phyloP scores from a whole-genome alignment of 2,113 vertebrate genomes.

The Coregonus clupeaformis region DNA sequence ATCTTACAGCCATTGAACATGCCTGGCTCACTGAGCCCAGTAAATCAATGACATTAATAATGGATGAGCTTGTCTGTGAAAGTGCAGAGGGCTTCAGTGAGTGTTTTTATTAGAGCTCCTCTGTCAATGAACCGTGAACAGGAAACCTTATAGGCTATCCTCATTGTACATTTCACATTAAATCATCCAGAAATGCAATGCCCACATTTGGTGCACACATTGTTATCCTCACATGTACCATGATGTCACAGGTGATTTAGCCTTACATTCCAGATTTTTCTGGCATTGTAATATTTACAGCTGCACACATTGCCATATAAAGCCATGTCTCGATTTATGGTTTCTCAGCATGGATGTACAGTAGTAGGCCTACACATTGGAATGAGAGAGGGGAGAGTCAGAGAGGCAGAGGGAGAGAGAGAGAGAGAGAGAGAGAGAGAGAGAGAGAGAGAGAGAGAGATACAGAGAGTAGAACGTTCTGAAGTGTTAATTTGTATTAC shows the following conservation, averaged over 20 bases:
- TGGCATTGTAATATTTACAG: too few species aligned
- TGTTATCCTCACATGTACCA: too few species aligned
- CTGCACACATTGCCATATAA: too few species aligned
- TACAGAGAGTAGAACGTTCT: not conserved
- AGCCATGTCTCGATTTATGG: too few species aligned
- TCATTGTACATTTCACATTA: too few species aligned
- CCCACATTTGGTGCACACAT: too few species aligned
- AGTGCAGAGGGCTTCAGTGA: not conserved
- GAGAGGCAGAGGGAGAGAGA: not conserved
- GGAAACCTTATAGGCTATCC: not conserved
- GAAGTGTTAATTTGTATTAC: not conserved
- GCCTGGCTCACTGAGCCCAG: not conserved
- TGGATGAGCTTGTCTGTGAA: slow-evolving; percentile 7
- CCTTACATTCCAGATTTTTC: too few species aligned
- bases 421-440: not conserved
- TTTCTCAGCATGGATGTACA: too few species aligned
- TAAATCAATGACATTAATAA: slow-evolving; percentile 30
- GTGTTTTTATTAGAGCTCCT: not conserved
- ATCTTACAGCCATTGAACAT: not conserved
- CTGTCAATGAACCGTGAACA: not conserved
- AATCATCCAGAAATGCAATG: too few species aligned
- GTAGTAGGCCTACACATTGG: not conserved
- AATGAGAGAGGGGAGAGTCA: not conserved
- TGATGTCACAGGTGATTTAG: too few species aligned
- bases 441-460: not conserved